These are phyloP conservation scores for Amblyraja radiata DNA, from an alignment of 2,797 vertebrate species.

Conservation along the genomic window DNA sequence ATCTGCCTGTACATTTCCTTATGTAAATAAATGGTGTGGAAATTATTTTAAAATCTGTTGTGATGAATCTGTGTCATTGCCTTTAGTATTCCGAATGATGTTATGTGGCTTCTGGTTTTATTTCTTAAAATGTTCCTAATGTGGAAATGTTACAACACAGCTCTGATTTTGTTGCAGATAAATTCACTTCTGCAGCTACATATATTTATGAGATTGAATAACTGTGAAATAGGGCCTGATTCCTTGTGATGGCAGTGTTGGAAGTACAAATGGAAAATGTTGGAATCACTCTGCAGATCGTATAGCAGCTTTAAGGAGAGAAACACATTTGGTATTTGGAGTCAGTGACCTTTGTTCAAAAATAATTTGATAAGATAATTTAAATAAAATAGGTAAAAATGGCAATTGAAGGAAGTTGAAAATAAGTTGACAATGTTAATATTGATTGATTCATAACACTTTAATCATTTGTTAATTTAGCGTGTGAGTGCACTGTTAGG, in stretches of 20 bases:
- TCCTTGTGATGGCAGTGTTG: neutral
- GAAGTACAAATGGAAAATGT: no score
- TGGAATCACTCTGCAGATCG: no score
- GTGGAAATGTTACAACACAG: neutral
- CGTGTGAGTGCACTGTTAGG: no score
- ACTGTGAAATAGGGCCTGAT: neutral
- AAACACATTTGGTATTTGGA: no score
- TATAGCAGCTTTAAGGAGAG: no score
- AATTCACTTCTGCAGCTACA: neutral
- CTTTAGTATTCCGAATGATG: neutral
- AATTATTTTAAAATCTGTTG: slow-evolving; percentile 28
- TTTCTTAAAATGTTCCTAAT: neutral
- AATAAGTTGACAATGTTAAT: neutral
- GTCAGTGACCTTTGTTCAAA: no score
- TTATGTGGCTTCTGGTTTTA: neutral
- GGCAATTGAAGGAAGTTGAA: neutral
- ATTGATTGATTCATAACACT: neutral
- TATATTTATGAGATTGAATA: neutral
- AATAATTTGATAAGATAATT: neutral
- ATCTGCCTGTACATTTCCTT: slow-evolving; percentile 15
- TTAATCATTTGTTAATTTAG: neutral
- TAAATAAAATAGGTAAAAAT: neutral
- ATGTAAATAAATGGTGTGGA: slow-evolving; percentile 29
- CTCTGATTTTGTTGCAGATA: neutral
- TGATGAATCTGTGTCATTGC: slow-evolving; percentile 3